Base-by-base conservation (phyloP, 2,797 vertebrate species). In the Poeciliopsis presidionis region DNA sequence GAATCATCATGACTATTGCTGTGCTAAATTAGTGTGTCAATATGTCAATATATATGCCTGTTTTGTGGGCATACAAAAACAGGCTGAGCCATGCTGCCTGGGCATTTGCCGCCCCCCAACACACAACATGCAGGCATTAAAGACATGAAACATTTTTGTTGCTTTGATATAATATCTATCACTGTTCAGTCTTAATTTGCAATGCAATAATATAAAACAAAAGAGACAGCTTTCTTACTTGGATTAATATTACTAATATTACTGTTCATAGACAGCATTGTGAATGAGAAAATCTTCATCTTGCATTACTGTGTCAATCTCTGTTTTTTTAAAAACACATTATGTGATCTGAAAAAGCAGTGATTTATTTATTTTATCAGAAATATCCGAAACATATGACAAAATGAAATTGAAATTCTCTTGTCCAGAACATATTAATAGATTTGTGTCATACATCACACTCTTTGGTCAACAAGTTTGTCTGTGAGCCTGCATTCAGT, bases 31-130 rank as follows among this genome's bases (percentile, higher is more conserved):
- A 84, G 84, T 83, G 49, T 55, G 80, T 80, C 84, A 89, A 90
- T 87, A 85, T 84, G 88, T n/a, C n/a, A n/a, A n/a, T n/a, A n/a
- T n/a, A n/a, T n/a, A 82, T 77, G 75, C 51, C 81, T 81, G 61
- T 63, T 84, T 83, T 85, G 88, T 81, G 83, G 74, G 78, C 28
- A 74, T 74, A 71, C 73, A 76, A 28, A 74, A 79, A 75, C 51
- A 89, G 80, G 85, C 86, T 79, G 72, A 77, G 57, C 71, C 61
- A 65, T 76, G 61, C 81, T 85, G 82, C 51, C 77, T 67, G 67
- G 80, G 71, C 83, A 90, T 86, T 83, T 87, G 51, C 72, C 16
- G 72, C 47, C 41, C 81, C 78, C 78, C 71, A 57, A 36, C 45
- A 85, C 71, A 82, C 61, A 2, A 81, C 74, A 84, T 49, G 75